These are phyloP conservation scores for Limnephilus rhombicus DNA, from an alignment of 2,888 invertebrate genomes.

Conservation along the genomic window DNA sequence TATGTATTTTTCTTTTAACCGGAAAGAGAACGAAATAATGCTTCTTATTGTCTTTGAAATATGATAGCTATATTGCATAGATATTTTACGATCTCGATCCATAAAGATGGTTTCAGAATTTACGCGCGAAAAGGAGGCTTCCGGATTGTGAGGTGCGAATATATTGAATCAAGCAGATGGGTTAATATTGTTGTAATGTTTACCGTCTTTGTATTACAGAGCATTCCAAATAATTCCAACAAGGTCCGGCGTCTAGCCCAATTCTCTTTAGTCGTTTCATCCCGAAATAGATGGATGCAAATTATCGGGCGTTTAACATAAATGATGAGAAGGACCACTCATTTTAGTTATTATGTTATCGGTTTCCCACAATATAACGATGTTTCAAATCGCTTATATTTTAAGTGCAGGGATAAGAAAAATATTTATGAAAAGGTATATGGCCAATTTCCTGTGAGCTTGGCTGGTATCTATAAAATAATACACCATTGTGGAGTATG, in stretches of 20 bases:
- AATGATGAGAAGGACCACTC: not conserved
- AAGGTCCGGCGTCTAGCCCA: not conserved
- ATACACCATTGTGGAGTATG: not conserved
- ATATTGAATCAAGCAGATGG: too few species aligned
- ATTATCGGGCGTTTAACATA: not conserved
- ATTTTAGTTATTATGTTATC: not conserved
- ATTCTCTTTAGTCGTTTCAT: not conserved
- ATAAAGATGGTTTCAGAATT: too few species aligned
- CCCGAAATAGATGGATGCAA: not conserved
- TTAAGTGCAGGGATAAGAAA: not conserved
- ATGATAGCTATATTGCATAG: too few species aligned
- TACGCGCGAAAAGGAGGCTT: too few species aligned
- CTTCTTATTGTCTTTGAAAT: too few species aligned
- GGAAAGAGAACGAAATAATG: too few species aligned
- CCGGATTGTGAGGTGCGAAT: too few species aligned
- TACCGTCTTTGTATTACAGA: not conserved
- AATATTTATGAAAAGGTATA: not conserved
- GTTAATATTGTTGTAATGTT: not conserved
- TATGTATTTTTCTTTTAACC: too few species aligned
- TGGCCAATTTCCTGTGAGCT: slow-evolving; percentile 25
- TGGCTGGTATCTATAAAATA: not conserved
- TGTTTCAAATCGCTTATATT: not conserved
- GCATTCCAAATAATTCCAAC: too few species aligned
- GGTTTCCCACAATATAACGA: not conserved
- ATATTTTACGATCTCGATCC: too few species aligned